Evolutionary conservation across 23 tunicate species (phyloP).

Genomic region (Styela clava): DNA sequence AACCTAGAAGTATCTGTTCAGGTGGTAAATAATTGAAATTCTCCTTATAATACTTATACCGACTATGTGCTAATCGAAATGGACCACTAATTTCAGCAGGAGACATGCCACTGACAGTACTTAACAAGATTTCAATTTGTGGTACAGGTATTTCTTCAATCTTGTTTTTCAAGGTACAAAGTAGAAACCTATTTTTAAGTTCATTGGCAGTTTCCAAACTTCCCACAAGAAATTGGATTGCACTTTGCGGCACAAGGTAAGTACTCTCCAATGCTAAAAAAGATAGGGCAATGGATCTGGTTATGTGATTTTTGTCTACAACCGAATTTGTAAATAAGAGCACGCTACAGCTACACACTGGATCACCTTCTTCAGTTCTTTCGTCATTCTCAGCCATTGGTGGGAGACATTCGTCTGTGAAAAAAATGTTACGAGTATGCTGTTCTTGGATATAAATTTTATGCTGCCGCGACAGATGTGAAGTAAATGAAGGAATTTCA

Average conservation of each 20-base stretch:
- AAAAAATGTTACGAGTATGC: background rate
- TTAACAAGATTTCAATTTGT: too few species aligned
- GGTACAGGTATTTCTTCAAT: too few species aligned
- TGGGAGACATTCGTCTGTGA: background rate
- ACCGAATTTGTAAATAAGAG: too few species aligned
- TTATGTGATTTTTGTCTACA: background rate
- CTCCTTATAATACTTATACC: background rate
- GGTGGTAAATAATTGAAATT: background rate
- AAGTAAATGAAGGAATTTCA: background rate
- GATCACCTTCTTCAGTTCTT: too few species aligned
- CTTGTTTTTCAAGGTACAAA: too few species aligned
- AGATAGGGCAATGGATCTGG: background rate
- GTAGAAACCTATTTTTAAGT: too few species aligned
- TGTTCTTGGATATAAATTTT: background rate
- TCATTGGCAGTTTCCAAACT: too few species aligned
- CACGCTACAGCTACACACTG: too few species aligned
- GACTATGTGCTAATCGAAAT: background rate
- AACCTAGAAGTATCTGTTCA: background rate
- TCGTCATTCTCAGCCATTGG: too few species aligned
- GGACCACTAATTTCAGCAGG: background rate
- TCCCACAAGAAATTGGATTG: constrained; percentile 6
- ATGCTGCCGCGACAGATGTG: background rate
- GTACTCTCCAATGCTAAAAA: background rate
- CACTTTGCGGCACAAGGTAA: background rate
- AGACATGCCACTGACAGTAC: too few species aligned